Percentiles rank a stretch among this genome's conserved stretches.
Evolutionary conservation across 2,888 invertebrate genomes (phyloP).

Genomic region (Escarpia spicata): DNA sequence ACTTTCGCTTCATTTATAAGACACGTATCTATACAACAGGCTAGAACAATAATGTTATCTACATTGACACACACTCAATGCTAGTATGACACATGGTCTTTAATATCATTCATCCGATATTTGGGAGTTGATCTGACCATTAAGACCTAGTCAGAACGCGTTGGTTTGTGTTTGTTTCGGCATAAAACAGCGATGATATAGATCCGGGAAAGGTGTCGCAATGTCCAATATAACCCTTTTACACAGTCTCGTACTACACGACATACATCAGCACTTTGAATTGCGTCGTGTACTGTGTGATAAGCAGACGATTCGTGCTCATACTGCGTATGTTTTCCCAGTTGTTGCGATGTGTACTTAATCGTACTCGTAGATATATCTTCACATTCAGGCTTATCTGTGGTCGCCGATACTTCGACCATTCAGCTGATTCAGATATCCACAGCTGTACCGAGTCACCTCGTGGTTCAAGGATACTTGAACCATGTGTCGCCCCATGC

Average conservation of each 20-base stretch:
- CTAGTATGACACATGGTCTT: not conserved
- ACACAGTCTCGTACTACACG: too few species aligned
- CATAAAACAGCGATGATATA: not conserved
- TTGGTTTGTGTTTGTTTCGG: not conserved
- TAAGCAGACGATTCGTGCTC: not conserved
- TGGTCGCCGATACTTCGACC: not conserved
- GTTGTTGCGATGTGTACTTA: not conserved
- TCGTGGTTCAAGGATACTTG: not conserved
- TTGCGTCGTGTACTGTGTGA: not conserved
- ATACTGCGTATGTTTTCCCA: not conserved
- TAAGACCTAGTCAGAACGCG: not conserved
- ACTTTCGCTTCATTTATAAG: not conserved
- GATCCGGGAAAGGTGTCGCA: not conserved
- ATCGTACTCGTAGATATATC: not conserved
- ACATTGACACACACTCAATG: too few species aligned
- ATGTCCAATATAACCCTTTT: not conserved
- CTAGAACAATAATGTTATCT: too few species aligned
- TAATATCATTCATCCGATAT: not conserved
- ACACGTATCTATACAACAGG: not conserved
- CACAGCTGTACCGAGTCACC: not conserved
- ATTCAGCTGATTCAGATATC: not conserved
- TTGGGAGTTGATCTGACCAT: not conserved
- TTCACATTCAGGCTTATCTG: not conserved
- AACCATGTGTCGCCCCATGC: not conserved
- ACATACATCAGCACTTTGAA: not conserved